Percentiles rank a stretch among this genome's conserved stretches.
Evolutionary conservation across 2,113 vertebrate species (phyloP).

Genomic region (Hydrochoerus hydrochaeris): DNA sequence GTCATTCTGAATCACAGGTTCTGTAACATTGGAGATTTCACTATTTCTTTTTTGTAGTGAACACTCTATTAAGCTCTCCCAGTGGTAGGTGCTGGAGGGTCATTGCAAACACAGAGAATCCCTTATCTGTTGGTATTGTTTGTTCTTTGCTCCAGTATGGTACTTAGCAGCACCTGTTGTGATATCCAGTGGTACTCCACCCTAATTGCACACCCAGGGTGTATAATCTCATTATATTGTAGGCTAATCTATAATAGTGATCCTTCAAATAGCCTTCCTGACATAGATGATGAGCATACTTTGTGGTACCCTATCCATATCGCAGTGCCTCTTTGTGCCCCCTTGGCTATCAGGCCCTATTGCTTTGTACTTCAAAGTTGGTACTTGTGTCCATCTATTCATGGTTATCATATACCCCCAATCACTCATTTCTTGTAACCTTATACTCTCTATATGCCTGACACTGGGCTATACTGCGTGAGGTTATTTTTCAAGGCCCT

Average conservation of each 20-base stretch:
- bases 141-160: not conserved
- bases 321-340: not conserved
- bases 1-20: not conserved
- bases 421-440: not conserved
- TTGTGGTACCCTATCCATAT: not conserved
- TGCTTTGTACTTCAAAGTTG: not conserved
- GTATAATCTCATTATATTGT: not conserved
- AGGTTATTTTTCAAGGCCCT: not conserved
- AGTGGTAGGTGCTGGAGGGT: accelerated
- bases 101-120: not conserved
- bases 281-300: not conserved
- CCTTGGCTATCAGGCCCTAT: not conserved
- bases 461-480: no score
- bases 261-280: not conserved
- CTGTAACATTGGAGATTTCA: not conserved
- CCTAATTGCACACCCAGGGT: not conserved
- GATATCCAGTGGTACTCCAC: not conserved
- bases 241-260: not conserved
- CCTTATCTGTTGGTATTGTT: not conserved
- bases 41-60: not conserved
- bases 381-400: not conserved
- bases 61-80: not conserved
- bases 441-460: not conserved
- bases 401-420: not conserved
- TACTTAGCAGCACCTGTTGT: not conserved